Evolutionary conservation across 2,888 invertebrate species (phyloP), one percentile per base, ranked within the genome.

Genomic region (Eustalomyia histrio): DNA sequence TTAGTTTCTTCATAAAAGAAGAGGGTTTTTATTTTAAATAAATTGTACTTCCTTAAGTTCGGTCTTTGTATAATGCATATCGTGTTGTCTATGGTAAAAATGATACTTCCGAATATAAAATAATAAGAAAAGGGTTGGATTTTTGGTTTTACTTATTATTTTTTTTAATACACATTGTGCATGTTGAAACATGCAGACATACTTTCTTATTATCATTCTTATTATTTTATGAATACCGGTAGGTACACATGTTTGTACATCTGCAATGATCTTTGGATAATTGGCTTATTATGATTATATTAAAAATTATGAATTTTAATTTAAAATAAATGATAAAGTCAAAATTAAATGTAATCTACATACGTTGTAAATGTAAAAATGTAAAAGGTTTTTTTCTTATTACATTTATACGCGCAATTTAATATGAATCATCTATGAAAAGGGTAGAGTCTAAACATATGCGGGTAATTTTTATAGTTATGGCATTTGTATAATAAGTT

Each of bases 261-360:
- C 43, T 47, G 43, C 43, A n/a, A 47, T 14, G 71, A 71, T 78
- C 61, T 71, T 8, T 39, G 57, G 16, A 58, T 81, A 81, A 81
- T 78, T 81, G 71, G 67, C 71, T 74, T 78, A 64, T 74, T 71
- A 69, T 76, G 61, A 65, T 78, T 80, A 63, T 73, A 63, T 67
- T 16, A 60, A 9, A 64, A 81, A 75, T 74, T 78, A 81, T 71
- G 71, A 81, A 75, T 78, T 81, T 81, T 75, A 71, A 78, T 61
- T 74, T 76, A 71, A 74, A 68, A 29, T 14, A 35, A 65, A 50
- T 8, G 64, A 33, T 47, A 63, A 24, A 17, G 43, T 47, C 9
- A 53, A 53, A 18, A 53, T 29, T 0, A 43, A 61, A 61, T 52
- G 21, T 55, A 63, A 76, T 63, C 14, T 39, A 39, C 12, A 39